These are phyloP conservation scores for Lophochroa leadbeateri DNA, from an alignment of 2,113 vertebrate species.

Conservation along the genomic window DNA sequence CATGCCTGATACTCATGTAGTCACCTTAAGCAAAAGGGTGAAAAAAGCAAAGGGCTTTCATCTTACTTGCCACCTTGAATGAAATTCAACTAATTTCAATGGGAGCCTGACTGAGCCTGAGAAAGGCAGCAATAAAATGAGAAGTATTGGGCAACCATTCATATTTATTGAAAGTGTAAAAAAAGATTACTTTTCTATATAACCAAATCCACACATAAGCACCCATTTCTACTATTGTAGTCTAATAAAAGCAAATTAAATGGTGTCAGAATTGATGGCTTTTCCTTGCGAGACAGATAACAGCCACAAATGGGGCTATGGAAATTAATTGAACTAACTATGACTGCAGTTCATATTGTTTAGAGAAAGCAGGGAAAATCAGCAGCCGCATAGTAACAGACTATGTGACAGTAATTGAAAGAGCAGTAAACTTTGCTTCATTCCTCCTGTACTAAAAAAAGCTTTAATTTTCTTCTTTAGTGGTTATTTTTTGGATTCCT, in stretches of 20 bases:
- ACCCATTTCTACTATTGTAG: not conserved
- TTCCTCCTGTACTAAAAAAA: not conserved
- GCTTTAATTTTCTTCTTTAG: not conserved
- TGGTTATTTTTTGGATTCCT: not conserved
- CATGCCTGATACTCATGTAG: not conserved
- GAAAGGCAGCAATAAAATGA: not conserved
- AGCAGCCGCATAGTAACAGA: not conserved
- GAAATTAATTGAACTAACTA: not conserved
- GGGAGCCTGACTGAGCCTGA: not conserved
- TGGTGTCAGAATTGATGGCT: not conserved
- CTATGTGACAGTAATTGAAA: not conserved
- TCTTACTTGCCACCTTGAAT: not conserved
- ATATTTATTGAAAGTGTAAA: not conserved
- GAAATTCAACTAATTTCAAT: not conserved
- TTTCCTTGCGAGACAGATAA: not conserved
- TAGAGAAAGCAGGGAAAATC: not conserved
- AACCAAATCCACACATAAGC: not conserved
- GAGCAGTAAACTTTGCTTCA: not conserved
- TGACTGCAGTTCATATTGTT: not conserved
- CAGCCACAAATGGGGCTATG: not conserved
- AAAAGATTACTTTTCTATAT: not conserved
- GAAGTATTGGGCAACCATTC: not conserved
- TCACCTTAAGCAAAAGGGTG: not conserved
- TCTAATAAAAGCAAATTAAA: constrained; percentile 27
- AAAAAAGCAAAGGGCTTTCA: not conserved